A percentile compares a stretch with the other conserved stretches of the same genome.
Evolutionary conservation across 2,888 invertebrate genomes (phyloP).

Genomic region (Heliconius charithonia): DNA sequence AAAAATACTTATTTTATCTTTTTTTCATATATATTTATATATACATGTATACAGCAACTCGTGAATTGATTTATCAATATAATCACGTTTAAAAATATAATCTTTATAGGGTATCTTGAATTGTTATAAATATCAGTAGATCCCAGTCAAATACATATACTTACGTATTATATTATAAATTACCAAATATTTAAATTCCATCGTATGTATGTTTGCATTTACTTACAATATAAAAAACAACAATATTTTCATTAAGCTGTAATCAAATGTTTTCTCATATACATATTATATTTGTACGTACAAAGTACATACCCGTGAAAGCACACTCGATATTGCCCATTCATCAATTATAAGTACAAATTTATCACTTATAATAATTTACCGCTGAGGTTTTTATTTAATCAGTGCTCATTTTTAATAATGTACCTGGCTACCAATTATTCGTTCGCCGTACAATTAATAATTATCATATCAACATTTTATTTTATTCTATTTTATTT

Average conservation of each 20-base stretch:
- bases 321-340: slow-evolving; percentile 60
- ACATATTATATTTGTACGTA: slow-evolving; percentile 8
- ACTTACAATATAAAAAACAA: background rate
- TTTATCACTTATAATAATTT: slow-evolving; percentile 64
- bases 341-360: slow-evolving; percentile 71
- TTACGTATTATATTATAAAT: too few species aligned
- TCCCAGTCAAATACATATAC: too few species aligned
- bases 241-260: slow-evolving; percentile 15
- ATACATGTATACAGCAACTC: too few species aligned
- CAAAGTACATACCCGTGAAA: slow-evolving; percentile 39
- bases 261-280: slow-evolving; percentile 29
- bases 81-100: too few species aligned
- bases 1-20: background rate
- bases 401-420: slow-evolving; percentile 11
- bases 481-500: background rate
- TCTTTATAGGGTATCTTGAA: too few species aligned
- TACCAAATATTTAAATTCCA: too few species aligned
- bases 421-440: background rate
- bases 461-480: slow-evolving; percentile 9
- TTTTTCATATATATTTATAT: too few species aligned
- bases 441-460: background rate
- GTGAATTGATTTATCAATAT: too few species aligned
- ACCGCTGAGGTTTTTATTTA: slow-evolving; percentile 15
- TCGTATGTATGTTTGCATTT: too few species aligned
- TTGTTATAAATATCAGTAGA: too few species aligned